phyloP scores from a whole-genome alignment of 2,888 invertebrate genomes.

The Acrobeloides nanus region DNA sequence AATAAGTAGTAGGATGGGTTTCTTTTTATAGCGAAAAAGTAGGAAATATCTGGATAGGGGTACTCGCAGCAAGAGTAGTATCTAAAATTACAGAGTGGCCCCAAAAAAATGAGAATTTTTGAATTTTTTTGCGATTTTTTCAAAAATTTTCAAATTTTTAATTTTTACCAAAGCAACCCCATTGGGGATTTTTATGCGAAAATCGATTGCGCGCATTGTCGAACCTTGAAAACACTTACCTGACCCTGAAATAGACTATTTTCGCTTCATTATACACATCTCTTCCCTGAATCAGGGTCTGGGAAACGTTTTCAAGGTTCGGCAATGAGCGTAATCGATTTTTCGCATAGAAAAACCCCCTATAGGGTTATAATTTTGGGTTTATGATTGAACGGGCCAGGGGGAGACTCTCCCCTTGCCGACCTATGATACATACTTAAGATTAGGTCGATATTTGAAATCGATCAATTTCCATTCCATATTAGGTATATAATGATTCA shows the following conservation, averaged over 20 bases:
- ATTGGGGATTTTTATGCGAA: too few relatives aligned
- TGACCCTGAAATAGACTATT: too few relatives aligned
- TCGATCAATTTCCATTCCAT: conserved; percentile 52
- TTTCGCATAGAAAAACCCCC: too few relatives aligned
- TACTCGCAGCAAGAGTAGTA: conserved; percentile 52
- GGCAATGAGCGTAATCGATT: too few relatives aligned
- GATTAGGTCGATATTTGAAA: conserved; percentile 38
- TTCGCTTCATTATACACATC: too few relatives aligned
- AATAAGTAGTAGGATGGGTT: conserved; percentile 52
- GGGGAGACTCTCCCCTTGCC: too few relatives aligned
- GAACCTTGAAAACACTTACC: too few relatives aligned
- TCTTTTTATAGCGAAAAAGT: conserved; percentile 50
- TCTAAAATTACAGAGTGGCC: conserved; percentile 16
- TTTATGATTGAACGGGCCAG: too few relatives aligned
- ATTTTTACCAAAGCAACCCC: conserved; percentile 1
- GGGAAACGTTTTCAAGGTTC: too few relatives aligned
- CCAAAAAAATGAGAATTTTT: background rate
- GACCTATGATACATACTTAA: conserved; percentile 32
- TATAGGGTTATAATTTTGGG: too few relatives aligned
- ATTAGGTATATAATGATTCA: conserved; percentile 51
- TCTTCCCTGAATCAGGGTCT: too few relatives aligned
- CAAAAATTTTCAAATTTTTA: conserved; percentile 8
- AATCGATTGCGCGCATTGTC: too few relatives aligned
- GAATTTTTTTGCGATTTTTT: conserved; percentile 1
- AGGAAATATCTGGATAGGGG: conserved; percentile 45